Evolutionary conservation across 2,113 vertebrate species (phyloP).

Genomic region (Leucopternis melanops): DNA sequence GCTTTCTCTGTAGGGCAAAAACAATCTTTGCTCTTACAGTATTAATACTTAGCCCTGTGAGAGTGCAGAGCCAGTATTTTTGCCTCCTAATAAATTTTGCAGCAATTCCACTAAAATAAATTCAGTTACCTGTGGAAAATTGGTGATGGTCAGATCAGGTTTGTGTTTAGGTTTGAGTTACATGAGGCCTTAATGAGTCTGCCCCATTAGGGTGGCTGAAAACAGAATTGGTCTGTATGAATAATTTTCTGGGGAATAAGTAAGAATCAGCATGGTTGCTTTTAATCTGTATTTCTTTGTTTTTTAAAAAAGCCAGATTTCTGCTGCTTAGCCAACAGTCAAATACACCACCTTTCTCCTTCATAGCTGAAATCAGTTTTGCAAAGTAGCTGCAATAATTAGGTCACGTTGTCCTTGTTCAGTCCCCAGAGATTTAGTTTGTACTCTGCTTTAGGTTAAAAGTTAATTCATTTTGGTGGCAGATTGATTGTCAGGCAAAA

Average conservation of each 20-base stretch:
- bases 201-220: neutral
- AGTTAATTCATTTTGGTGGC: constrained; percentile 64
- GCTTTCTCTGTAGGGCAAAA: neutral
- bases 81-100: neutral
- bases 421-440: constrained; percentile 19
- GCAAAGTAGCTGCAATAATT: constrained; percentile 44
- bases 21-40: neutral
- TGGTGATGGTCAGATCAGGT: neutral
- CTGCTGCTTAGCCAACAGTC: neutral
- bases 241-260: neutral
- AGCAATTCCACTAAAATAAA: neutral
- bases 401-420: constrained; percentile 51
- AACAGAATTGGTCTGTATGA: neutral
- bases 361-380: constrained; percentile 10
- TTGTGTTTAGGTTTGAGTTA: neutral
- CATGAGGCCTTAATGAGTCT: neutral
- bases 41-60: neutral
- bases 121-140: neutral
- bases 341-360: neutral
- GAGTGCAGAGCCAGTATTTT: neutral
- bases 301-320: neutral
- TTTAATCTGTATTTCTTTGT: neutral
- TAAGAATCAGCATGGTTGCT: neutral
- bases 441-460: constrained; percentile 39
- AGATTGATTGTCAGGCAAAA: constrained; percentile 57